Evolutionary conservation across 2,888 invertebrate genomes (phyloP).

Genomic region (Acleris cristana): DNA sequence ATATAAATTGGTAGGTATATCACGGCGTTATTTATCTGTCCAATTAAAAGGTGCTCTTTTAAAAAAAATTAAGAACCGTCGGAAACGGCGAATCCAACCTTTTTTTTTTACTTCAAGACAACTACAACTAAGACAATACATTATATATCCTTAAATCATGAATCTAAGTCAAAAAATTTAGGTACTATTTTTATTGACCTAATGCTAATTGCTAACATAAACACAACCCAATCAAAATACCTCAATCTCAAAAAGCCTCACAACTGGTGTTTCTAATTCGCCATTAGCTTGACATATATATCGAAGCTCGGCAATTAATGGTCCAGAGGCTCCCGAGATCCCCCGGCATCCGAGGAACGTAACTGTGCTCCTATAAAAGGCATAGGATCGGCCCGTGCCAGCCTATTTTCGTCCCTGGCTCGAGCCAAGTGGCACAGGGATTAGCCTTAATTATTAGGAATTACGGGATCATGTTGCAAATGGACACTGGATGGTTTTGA

Average conservation of each 20-base stretch:
- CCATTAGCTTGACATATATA: constrained; percentile 30
- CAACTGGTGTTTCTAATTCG: background rate
- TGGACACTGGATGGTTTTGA: constrained; percentile 1
- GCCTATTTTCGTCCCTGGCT: constrained; percentile 46
- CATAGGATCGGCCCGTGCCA: constrained; percentile 30
- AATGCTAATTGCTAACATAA: background rate
- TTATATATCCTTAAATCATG: too few relatives aligned
- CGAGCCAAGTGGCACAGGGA: constrained; percentile 51
- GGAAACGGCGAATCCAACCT: too few relatives aligned
- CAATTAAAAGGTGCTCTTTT: too few relatives aligned
- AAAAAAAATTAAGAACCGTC: too few relatives aligned
- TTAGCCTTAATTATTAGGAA: constrained; percentile 38
- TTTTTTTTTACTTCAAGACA: too few relatives aligned
- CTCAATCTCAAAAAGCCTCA: background rate
- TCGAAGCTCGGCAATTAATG: constrained; percentile 52
- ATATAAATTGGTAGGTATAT: background rate
- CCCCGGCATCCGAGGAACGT: constrained; percentile 54
- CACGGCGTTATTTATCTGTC: background rate
- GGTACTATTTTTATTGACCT: too few relatives aligned
- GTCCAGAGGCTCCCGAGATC: constrained; percentile 41
- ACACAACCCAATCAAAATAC: constrained; percentile 5
- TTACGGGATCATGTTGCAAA: constrained; percentile 19
- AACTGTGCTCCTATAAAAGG: constrained; percentile 49
- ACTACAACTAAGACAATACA: too few relatives aligned
- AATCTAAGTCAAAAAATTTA: too few relatives aligned